Conservation (phyloP, 2,113 vertebrate species). For the Pangasianodon hypophthalmus region DNA sequence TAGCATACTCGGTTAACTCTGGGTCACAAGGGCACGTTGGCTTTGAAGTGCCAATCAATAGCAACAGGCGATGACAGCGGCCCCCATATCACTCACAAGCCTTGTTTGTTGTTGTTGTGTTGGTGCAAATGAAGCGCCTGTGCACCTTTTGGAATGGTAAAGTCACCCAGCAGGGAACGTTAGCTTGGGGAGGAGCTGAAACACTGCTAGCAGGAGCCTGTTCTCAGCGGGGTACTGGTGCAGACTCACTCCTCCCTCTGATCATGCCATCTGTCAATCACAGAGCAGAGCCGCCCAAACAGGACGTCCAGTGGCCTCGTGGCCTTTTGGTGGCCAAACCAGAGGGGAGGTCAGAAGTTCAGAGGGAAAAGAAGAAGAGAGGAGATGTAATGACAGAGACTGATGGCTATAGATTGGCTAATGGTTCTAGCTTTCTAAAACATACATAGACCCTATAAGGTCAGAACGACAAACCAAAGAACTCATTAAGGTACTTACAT, state of each 20-base stretch:
- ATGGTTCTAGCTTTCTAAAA: background rate
- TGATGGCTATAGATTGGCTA: background rate
- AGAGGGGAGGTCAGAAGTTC: conserved; percentile 68
- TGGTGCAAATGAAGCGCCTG: conserved; percentile 55
- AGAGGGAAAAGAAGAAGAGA: conserved; percentile 16
- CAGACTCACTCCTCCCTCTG: conserved; percentile 60
- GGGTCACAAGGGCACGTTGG: conserved; percentile 43
- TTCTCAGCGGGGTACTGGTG: conserved; percentile 4
- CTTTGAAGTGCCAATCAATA: conserved; percentile 47
- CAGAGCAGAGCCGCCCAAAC: conserved; percentile 54
- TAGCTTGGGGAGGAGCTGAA: conserved; percentile 36
- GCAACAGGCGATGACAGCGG: conserved; percentile 46
- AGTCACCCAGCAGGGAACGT: conserved; percentile 40
- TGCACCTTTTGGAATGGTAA: conserved; percentile 52
- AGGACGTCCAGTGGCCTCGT: conserved; percentile 65
- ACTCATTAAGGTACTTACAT: background rate
- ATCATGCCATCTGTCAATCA: conserved; percentile 66
- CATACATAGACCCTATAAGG: background rate
- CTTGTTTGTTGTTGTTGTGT: conserved; percentile 62
- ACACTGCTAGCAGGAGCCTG: conserved; percentile 22
- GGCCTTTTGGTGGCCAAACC: conserved; percentile 56
- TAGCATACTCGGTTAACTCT: conserved; percentile 6
- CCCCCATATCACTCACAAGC: conserved; percentile 48
- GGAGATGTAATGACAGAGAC: conserved; percentile 29
- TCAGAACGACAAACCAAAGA: background rate